These are phyloP conservation scores for Charadrius vociferus DNA, from an alignment of 2,113 vertebrate genomes.

Conservation along the genomic window DNA sequence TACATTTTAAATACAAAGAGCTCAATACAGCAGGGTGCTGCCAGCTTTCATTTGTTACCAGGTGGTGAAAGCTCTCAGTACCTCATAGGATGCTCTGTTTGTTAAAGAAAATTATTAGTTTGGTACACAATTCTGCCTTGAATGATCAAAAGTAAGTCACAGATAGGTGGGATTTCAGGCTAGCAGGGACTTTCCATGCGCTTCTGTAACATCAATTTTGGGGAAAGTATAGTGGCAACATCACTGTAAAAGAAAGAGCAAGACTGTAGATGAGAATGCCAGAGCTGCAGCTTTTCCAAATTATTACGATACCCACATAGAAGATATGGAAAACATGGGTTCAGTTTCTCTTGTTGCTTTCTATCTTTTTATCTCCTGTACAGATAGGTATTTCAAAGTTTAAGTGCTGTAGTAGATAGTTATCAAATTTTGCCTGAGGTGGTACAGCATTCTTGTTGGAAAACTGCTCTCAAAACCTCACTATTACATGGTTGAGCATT, in stretches of 20 bases:
- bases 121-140: background rate
- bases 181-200: background rate
- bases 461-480: background rate
- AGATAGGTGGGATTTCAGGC: background rate
- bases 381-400: background rate
- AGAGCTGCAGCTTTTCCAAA: background rate
- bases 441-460: background rate
- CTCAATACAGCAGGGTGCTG: background rate
- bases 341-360: background rate
- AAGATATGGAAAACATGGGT: background rate
- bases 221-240: background rate
- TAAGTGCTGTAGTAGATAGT: background rate
- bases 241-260: background rate
- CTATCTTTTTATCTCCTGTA: background rate
- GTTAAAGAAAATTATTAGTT: background rate
- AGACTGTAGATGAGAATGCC: background rate
- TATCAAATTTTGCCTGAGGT: background rate
- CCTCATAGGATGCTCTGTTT: background rate
- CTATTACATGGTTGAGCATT: background rate
- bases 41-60: background rate
- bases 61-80: background rate
- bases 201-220: background rate
- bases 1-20: background rate
- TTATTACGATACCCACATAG: background rate
- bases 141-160: background rate